Base-by-base conservation (phyloP, 2,888 invertebrate species). In the Timema cristinae region DNA sequence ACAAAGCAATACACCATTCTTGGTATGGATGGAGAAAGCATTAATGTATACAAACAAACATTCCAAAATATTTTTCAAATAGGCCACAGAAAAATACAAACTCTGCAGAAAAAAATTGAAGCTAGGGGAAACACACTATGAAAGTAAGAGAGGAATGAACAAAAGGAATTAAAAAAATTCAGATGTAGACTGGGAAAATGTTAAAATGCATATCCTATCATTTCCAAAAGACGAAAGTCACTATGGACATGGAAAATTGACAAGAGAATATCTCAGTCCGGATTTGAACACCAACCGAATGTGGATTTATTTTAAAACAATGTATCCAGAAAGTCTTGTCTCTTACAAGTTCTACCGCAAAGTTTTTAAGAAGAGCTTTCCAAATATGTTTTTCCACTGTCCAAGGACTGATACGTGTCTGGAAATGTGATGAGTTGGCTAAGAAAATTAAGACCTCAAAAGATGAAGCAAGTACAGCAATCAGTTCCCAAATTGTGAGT, bases 61-160 rank as follows among this genome's bases (percentile, higher is more conserved):
- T 68, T 68, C 68, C 52, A 68, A 68, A 52, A 68, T 47, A 52
- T 68, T 16, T 68, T 68, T 15, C 7, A 52, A n/a, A 16, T 68
- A 47, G 47, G 32, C 11, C 51, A 68, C 68, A 68, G 68, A 51
- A 51, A 51, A 16, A 9, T 68, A 47, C 68, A 68, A 68, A 68
- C 68, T 52, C 68, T 68, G 50, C 51, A 68, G 51, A 52, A 13
- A 11, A 11, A 68, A 32, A 16, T 32, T 51, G 13, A 68, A 32
- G 51, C 47, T 51, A 47, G 54, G 54, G 51, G 9, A 4, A 54
- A 51, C 68, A 13, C n/a, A 16, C 15, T 68, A 54, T 15, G 15
- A 51, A 13, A 52, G 52, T 13, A 51, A 16, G 32, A 8, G 68
- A 2, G 54, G 16, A 10, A 47, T 10, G 47, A 68, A 52, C 47